These are phyloP conservation scores for Campoletis sonorensis DNA, from an alignment of 1,140 invertebrate genomes.

Conservation along the genomic window DNA sequence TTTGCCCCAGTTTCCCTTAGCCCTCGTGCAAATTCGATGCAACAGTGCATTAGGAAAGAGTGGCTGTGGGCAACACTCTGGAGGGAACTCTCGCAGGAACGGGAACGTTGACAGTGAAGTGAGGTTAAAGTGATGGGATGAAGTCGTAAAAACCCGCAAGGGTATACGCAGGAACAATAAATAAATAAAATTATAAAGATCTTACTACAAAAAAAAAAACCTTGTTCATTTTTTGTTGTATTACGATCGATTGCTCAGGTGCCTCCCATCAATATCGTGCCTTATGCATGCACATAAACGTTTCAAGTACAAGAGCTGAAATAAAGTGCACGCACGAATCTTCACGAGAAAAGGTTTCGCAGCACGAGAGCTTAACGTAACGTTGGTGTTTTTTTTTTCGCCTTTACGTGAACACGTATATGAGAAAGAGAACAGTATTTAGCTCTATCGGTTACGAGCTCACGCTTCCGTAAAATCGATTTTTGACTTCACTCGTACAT, in stretches of 20 bases:
- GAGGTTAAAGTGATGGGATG: no score
- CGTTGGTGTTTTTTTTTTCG: background rate
- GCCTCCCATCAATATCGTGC: background rate
- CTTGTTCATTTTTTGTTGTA: background rate
- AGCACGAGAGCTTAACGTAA: conserved; percentile 7
- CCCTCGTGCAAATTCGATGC: no score
- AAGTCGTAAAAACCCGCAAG: no score
- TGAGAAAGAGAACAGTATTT: background rate
- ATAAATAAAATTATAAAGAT: no score
- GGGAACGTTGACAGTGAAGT: no score
- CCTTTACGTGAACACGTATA: background rate
- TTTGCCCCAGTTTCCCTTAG: no score
- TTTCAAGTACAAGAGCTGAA: background rate
- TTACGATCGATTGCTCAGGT: background rate
- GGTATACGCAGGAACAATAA: no score
- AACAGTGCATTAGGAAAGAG: no score
- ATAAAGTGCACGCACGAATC: conserved; percentile 7
- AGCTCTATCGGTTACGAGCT: conserved; percentile 7
- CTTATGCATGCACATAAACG: background rate
- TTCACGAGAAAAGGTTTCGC: background rate
- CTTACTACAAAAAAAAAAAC: background rate
- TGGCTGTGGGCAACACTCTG: no score
- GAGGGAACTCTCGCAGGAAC: no score
- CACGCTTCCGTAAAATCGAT: conserved; percentile 6
- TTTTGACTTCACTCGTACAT: background rate